phyloP scores from a whole-genome alignment of 2,888 invertebrate species.

The Drosophila ustulata region DNA sequence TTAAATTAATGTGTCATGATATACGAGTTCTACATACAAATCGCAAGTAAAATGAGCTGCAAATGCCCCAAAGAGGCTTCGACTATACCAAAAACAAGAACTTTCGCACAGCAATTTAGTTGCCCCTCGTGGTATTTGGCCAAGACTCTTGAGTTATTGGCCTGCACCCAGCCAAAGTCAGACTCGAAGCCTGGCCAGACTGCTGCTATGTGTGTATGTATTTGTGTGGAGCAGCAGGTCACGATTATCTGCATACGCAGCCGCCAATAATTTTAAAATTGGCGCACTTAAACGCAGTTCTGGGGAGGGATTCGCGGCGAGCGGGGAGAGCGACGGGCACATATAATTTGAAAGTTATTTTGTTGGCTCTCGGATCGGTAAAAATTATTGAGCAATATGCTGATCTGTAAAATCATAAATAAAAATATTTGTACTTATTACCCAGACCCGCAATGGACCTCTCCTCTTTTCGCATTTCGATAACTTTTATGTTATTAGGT shows the following conservation, averaged over 20 bases:
- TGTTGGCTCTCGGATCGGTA: conserved; percentile 45
- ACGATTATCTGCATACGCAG: conserved; percentile 83
- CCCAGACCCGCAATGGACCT: not conserved
- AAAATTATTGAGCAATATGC: conserved; percentile 85
- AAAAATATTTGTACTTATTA: conserved; percentile 76
- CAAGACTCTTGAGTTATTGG: conserved; percentile 63
- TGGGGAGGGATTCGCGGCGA: conserved; percentile 9
- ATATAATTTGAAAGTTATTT: conserved; percentile 79
- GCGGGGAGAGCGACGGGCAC: not conserved
- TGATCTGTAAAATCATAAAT: conserved; percentile 85
- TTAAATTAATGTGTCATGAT: conserved; percentile 63
- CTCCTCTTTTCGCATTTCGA: conserved; percentile 56
- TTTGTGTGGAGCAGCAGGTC: conserved; percentile 75
- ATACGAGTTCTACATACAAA: conserved; percentile 46
- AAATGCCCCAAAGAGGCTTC: conserved; percentile 17
- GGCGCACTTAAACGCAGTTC: conserved; percentile 76
- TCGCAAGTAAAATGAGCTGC: conserved; percentile 11
- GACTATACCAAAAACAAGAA: conserved; percentile 18
- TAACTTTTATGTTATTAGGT: conserved; percentile 82
- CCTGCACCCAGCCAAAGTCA: conserved; percentile 10
- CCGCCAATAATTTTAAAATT: conserved; percentile 82
- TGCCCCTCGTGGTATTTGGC: conserved; percentile 35
- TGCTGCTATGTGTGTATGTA: conserved; percentile 35
- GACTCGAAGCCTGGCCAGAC: conserved; percentile 12
- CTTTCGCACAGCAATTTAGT: conserved; percentile 62